Evolutionary conservation across 2,113 vertebrate species (phyloP), one percentile per base, ranked within the genome.

Genomic region (Nasalis larvatus): DNA sequence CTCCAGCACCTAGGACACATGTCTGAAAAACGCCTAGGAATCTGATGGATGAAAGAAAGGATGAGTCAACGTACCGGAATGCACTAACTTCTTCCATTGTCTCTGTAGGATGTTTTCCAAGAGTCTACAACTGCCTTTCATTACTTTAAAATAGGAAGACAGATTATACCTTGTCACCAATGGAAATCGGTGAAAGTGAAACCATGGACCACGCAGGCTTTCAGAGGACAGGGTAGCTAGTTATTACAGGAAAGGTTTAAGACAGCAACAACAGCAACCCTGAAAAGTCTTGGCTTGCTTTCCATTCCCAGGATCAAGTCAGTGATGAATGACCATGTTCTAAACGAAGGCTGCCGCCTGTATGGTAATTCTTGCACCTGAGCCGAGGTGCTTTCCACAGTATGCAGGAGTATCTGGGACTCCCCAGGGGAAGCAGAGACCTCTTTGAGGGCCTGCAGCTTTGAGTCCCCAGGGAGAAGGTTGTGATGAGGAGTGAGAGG

Each of bases 401-500:
- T 6, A 37, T 7, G 8, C 6, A 8, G 56, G 56, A 37, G 8
- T 21, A 27, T 23, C 32, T 21, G 42, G 30, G 40, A 42, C 12
- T n/a, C 8, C 68, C 20, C 16, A 17, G 25, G 27, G 32, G 47
- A 66, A 83, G 45, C 58, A 18, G 69, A 20, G 6, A 16, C 56
- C 14, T 66, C n/a, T 69, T 11, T 0, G 0, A 76, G 20, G 27
- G 37, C 7, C 56, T 52, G 25, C 42, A 35, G 68, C 47, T 66
- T 47, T 83, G 56, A 47, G 73, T 71, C 14, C 14, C 49, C 37
- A 63, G n/a, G 32, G 17, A 91, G 23, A 17, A 56, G 30, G 23
- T 45, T 20, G 30, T n/a, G 40, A 54, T 58, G 14, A 84, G 69
- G 97, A 96, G 97, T 98, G 96, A 97, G 89, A 94, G 90, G 94